Evolutionary conservation across 2,797 vertebrate species (phyloP).

Genomic region (Takifugu rubripes): DNA sequence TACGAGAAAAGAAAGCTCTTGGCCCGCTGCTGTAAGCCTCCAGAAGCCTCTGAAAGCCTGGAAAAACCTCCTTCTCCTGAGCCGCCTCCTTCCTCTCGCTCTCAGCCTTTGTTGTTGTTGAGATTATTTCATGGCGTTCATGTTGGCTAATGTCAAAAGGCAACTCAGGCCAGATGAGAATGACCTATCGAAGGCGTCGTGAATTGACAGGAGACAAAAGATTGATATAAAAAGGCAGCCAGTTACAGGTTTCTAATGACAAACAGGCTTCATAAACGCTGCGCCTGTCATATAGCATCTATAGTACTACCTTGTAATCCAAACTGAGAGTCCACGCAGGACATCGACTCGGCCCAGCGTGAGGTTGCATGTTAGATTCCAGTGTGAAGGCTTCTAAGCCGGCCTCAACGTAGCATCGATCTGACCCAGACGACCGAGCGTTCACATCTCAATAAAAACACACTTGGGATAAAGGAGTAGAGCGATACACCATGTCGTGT

Average conservation of each 20-base stretch:
- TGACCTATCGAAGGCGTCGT: not conserved
- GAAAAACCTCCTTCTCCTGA: slow-evolving; percentile 34
- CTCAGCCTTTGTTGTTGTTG: slow-evolving; percentile 21
- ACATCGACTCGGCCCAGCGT: not conserved
- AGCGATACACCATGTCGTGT: slow-evolving; percentile 53
- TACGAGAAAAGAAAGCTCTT: not conserved
- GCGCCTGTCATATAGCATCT: too few relatives aligned
- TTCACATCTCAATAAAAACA: slow-evolving; percentile 59
- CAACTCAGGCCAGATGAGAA: slow-evolving; percentile 6
- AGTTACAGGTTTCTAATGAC: too few relatives aligned
- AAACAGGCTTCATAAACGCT: too few relatives aligned
- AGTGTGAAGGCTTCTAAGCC: slow-evolving; percentile 30
- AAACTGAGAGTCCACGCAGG: not conserved
- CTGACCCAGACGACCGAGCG: slow-evolving; percentile 39
- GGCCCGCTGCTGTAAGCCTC: slow-evolving; percentile 30
- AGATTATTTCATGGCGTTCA: slow-evolving; percentile 29
- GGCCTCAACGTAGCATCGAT: slow-evolving; percentile 33
- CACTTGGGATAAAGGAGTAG: slow-evolving; percentile 39
- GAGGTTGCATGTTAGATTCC: slow-evolving; percentile 1
- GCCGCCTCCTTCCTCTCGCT: slow-evolving; percentile 23
- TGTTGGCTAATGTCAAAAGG: slow-evolving; percentile 14
- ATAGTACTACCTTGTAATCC: not conserved
- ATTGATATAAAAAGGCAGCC: not conserved
- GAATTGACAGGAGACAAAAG: not conserved
- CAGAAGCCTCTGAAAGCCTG: slow-evolving; percentile 32